A percentile compares a stretch with the other conserved stretches of the same genome.
These are phyloP conservation scores for Balearica regulorum DNA, from an alignment of 2,797 vertebrate genomes.

Conservation along the genomic window DNA sequence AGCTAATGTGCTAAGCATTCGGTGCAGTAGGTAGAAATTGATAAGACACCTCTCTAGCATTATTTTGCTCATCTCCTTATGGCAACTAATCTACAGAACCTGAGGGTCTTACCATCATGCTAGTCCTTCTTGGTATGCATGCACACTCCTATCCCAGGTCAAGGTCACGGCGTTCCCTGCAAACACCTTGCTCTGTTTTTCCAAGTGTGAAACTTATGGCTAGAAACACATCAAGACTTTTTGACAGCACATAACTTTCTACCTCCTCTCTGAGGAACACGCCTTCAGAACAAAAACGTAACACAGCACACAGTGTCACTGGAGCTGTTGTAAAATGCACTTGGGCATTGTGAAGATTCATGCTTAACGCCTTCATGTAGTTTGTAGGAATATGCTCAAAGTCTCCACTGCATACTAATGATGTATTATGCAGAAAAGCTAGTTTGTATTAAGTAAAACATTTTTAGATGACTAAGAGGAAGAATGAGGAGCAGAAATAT, in stretches of 20 bases:
- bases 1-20: not conserved
- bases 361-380: not conserved
- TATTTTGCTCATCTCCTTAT: not conserved
- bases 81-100: not conserved
- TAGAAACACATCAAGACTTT: not conserved
- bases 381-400: not conserved
- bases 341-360: slow-evolving; percentile 12
- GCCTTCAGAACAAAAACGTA: not conserved
- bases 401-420: not conserved
- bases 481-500: not conserved
- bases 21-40: not conserved
- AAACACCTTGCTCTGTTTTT: not conserved
- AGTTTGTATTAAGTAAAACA: not conserved
- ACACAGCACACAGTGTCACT: not conserved
- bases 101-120: no score
- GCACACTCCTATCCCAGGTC: not conserved
- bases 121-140: not conserved
- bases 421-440: not conserved
- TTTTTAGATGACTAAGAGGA: not conserved
- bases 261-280: not conserved
- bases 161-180: not conserved
- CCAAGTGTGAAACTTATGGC: not conserved
- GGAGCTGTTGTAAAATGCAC: not conserved
- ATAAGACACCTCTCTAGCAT: not conserved
- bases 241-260: slow-evolving; percentile 4